A percentile compares a stretch with the other conserved stretches of the same genome.
Conservation (phyloP, 2,888 invertebrate genomes). For the Serrognathus titanus region DNA sequence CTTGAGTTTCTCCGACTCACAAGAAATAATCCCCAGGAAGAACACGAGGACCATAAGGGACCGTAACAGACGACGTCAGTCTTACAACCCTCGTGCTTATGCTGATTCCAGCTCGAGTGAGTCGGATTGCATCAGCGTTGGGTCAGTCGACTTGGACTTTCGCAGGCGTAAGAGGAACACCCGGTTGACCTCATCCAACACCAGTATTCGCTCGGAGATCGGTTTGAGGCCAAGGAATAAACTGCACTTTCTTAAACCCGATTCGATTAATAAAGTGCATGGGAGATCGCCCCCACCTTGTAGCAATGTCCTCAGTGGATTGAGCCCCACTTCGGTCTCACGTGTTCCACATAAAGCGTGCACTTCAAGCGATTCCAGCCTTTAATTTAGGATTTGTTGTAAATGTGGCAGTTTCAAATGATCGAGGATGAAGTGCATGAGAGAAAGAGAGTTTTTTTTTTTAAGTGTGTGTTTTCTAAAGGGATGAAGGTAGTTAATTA, state of each 20-base stretch:
- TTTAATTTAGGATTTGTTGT: conserved; percentile 31
- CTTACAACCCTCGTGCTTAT: conserved; percentile 57
- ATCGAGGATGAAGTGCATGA: not conserved
- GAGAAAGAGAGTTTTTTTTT: not conserved
- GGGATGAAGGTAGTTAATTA: not conserved
- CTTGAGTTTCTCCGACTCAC: conserved; percentile 53
- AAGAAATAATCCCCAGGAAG: conserved; percentile 33
- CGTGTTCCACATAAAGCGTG: conserved; percentile 34
- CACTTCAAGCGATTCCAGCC: conserved; percentile 40
- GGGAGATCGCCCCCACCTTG: conserved; percentile 55
- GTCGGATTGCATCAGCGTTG: conserved; percentile 49
- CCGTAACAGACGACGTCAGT: conserved; percentile 53
- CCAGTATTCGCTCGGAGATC: conserved; percentile 46
- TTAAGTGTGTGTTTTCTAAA: not conserved
- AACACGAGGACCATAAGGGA: conserved; percentile 53
- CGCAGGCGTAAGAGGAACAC: conserved; percentile 43
- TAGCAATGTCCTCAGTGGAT: conserved; percentile 54
- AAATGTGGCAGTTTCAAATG: not conserved
- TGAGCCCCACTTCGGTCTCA: conserved; percentile 53
- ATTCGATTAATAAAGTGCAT: conserved; percentile 38
- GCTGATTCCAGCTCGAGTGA: conserved; percentile 55
- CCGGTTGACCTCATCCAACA: conserved; percentile 44
- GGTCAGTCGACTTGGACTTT: conserved; percentile 48
- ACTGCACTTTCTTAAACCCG: conserved; percentile 23
- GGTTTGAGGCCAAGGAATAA: conserved; percentile 30